Base-by-base conservation (phyloP, 2,113 vertebrate genomes). In the Todiramphus chloris region DNA sequence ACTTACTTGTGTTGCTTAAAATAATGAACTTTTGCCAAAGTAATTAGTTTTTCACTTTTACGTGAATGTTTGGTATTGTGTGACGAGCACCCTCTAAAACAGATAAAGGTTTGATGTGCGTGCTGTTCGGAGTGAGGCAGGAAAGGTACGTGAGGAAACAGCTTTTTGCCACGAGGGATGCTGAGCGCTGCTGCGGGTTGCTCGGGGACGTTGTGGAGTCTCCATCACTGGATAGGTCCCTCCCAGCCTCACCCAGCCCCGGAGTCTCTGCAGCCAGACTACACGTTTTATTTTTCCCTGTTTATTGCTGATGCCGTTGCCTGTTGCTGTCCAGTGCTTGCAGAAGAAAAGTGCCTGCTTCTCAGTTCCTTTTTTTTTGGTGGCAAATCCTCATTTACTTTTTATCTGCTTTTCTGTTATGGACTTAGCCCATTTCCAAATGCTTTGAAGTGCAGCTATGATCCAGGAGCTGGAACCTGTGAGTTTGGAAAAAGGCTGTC, bases 41-140 rank as follows among this genome's bases (percentile, higher is more conserved):
- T 27, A 20, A 27, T 14, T 64, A 10, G 1, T 8, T 64, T 92
- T 37, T 55, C 28, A 31, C 44, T 81, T 67, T 51, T 35, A 25
- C 11, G 43, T 59, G 53, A 51, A 1, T 31, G 16, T 43, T 72
- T 11, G 23, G 25, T 48, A 25, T 25, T 23, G 16, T 48, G 3
- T 41, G 21, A 35, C 43, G 58, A 9, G 43, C n/a, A 33, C 24
- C 12, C 0, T 14, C 0, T 27, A 23, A 35, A 81, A 12, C 13
- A 83, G 73, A 1, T 31, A 28, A 20, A 46, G 12, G 24, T 21
- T 77, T 64, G n/a, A 14, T 55, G 13, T 43, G 3, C 12, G 46
- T 35, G 44, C 2, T 0, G 1, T n/a, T 69, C 12, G 3, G 59
- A 76, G 11, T 31, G 11, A 6, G 2, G 41, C 13, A 19, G 4